A percentile compares a stretch with the other conserved stretches of the same genome.
These are phyloP conservation scores for Meteorus cinctellus DNA, from an alignment of 2,888 invertebrate species.

Conservation along the genomic window DNA sequence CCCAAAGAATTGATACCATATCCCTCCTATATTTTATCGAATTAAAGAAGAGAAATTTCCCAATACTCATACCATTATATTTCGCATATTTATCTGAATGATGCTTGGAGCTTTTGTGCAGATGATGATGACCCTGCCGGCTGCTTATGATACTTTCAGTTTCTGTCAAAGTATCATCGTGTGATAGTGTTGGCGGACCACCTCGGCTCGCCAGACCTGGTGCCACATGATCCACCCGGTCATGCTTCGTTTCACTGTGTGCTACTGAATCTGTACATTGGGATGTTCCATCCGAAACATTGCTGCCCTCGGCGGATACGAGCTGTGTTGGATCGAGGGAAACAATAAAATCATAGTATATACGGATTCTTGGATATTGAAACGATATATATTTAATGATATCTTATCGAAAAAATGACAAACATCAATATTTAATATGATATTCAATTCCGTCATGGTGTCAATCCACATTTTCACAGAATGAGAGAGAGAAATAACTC, in stretches of 20 bases:
- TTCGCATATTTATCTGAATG: constrained; percentile 75
- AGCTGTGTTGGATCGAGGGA: constrained; percentile 74
- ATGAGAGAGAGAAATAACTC: no score
- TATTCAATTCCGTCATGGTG: no score
- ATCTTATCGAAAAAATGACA: no score
- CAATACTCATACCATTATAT: constrained; percentile 73
- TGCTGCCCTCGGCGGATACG: constrained; percentile 90
- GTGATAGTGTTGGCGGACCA: constrained; percentile 66
- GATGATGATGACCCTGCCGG: constrained; percentile 72
- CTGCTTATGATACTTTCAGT: constrained; percentile 72
- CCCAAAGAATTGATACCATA: no score
- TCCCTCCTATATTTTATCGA: neutral
- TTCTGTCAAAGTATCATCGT: constrained; percentile 71
- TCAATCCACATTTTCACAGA: no score
- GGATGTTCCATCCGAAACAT: constrained; percentile 87
- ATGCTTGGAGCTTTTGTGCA: constrained; percentile 73
- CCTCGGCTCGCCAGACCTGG: constrained; percentile 69
- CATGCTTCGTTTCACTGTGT: constrained; percentile 73
- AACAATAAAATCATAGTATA: neutral
- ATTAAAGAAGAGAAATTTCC: neutral
- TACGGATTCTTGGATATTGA: neutral
- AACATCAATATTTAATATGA: no score
- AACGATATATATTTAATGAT: no score
- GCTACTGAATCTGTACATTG: constrained; percentile 87
- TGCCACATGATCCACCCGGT: constrained; percentile 68